A percentile compares a stretch with the other conserved stretches of the same genome.
Evolutionary conservation across 2,888 invertebrate species (phyloP).

Genomic region (Melikaiella ostensackeni): DNA sequence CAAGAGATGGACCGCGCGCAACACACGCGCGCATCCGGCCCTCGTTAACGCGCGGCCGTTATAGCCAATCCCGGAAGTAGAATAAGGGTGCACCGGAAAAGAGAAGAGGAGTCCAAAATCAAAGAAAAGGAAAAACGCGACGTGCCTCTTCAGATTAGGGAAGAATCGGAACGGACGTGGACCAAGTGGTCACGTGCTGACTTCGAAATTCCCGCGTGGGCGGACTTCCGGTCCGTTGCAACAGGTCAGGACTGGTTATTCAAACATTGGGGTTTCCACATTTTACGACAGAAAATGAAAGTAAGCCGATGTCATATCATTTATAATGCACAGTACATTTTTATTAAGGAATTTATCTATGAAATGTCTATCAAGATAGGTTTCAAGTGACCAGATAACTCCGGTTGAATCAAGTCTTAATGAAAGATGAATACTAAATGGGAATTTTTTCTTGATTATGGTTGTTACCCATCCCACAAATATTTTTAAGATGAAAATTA

Average conservation of each 20-base stretch:
- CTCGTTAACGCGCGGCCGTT: conserved; percentile 60
- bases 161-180: conserved; percentile 41
- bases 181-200: conserved; percentile 50
- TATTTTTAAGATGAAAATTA: no score
- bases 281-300: not conserved
- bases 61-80: conserved; percentile 59
- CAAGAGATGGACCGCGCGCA: conserved; percentile 61
- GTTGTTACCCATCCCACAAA: no score
- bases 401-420: no score
- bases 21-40: conserved; percentile 64
- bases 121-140: conserved; percentile 54
- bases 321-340: no score
- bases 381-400: no score
- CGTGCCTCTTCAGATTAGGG: conserved; percentile 45
- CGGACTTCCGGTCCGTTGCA: conserved; percentile 51
- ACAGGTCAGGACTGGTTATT: conserved; percentile 55
- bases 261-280: not conserved
- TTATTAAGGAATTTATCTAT: no score
- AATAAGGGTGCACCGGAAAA: conserved; percentile 47
- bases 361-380: no score
- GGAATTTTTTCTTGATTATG: no score
- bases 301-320: not conserved
- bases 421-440: no score
- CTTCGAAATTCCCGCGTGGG: conserved; percentile 41
- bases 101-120: conserved; percentile 37